These are phyloP conservation scores for Entomyzon cyanotis DNA, from an alignment of 2,113 vertebrate species.

Conservation along the genomic window DNA sequence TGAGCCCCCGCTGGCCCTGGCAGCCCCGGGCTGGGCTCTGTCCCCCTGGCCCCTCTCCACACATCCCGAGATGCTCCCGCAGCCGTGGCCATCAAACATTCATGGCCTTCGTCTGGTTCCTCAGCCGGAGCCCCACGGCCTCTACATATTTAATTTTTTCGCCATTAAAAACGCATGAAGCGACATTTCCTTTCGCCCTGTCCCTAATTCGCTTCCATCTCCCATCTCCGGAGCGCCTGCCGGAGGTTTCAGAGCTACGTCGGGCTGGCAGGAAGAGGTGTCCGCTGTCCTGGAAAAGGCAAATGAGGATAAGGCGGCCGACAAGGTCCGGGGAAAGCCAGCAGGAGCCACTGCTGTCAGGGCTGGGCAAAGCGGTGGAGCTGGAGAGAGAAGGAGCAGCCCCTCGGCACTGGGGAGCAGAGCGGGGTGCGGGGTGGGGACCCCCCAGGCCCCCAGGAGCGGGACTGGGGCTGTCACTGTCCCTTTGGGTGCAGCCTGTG, in stretches of 20 bases:
- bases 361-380: not conserved
- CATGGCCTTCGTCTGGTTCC: not conserved
- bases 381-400: not conserved
- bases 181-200: not conserved
- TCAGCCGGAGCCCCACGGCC: not conserved
- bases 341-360: not conserved
- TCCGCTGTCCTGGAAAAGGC: not conserved
- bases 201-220: not conserved
- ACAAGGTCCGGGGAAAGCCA: not conserved
- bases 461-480: not conserved
- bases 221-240: not conserved
- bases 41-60: not conserved
- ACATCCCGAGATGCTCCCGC: not conserved
- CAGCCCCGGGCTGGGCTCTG: fast-evolving
- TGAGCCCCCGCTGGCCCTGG: not conserved
- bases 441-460: not conserved
- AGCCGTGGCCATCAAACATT: slow-evolving; percentile 8
- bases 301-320: fast-evolving
- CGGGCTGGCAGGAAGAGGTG: not conserved
- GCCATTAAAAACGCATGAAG: slow-evolving; percentile 32
- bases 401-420: not conserved
- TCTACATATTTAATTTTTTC: slow-evolving; percentile 39
- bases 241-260: not conserved
- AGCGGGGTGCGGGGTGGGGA: not conserved
- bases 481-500: not conserved